phyloP scores from a whole-genome alignment of 1,140 invertebrate genomes.

The Sitobion miscanthi region DNA sequence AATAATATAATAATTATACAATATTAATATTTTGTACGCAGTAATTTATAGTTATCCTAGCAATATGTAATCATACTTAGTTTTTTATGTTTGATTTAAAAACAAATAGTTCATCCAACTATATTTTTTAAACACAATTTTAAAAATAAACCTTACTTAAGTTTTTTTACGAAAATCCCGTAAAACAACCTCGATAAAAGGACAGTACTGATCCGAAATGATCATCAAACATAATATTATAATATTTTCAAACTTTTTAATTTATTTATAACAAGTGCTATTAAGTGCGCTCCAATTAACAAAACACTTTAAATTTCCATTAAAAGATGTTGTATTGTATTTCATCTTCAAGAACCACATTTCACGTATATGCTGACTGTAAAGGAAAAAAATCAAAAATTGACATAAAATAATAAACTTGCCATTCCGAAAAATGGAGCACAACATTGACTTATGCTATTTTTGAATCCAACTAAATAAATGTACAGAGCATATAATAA shows the following conservation, averaged over 20 bases:
- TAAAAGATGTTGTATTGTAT: not conserved
- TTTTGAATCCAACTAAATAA: not conserved
- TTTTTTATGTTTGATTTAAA: not conserved
- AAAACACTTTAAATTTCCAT: slow-evolving; percentile 6
- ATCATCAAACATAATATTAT: not conserved
- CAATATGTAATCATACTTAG: not conserved
- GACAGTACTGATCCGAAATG: not conserved
- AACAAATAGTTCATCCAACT: not conserved
- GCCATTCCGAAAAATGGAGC: not conserved
- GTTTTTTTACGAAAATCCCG: not conserved
- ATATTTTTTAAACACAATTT: not conserved
- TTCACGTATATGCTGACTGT: not conserved
- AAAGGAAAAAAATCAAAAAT: not conserved
- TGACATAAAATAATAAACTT: not conserved
- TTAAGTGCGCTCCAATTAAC: not conserved
- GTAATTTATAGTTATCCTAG: not conserved
- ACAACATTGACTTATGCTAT: not conserved
- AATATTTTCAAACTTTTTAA: not conserved
- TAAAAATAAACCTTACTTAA: not conserved
- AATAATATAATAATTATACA: not conserved
- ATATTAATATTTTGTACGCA: too few species aligned
- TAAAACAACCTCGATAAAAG: not conserved
- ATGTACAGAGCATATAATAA: not conserved
- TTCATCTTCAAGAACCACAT: not conserved
- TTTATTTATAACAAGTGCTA: not conserved